A percentile compares a stretch with the other conserved stretches of the same genome.
These are phyloP conservation scores for Ctenodactylus gundi DNA, from an alignment of 2,113 vertebrate genomes.

Conservation along the genomic window DNA sequence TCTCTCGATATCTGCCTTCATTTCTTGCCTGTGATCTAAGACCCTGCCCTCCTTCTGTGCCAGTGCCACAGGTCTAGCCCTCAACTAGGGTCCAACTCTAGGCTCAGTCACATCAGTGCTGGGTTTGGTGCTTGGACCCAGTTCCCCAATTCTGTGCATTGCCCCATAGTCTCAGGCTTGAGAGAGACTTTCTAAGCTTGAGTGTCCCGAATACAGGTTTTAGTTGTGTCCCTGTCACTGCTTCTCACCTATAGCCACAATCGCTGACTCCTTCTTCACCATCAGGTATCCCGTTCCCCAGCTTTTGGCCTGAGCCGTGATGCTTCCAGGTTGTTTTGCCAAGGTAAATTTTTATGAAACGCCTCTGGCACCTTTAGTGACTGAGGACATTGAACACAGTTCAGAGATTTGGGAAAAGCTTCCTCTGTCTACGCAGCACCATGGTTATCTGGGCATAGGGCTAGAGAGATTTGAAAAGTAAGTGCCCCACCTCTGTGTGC, in stretches of 20 bases:
- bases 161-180: background rate
- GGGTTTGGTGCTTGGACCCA: background rate
- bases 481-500: background rate
- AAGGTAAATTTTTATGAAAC: background rate
- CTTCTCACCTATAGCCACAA: no score
- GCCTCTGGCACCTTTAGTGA: background rate
- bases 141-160: background rate
- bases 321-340: no score
- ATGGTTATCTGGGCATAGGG: no score
- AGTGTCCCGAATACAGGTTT: no score
- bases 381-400: no score
- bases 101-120: background rate
- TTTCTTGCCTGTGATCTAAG: background rate
- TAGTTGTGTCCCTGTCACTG: no score
- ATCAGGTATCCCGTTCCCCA: no score
- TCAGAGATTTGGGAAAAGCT: no score
- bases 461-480: fast-evolving
- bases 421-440: no score
- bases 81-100: background rate
- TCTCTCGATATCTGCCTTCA: background rate
- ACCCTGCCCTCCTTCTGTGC: background rate
- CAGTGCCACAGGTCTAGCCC: no score
- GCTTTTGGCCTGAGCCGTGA: no score
- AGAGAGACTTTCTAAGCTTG: background rate
- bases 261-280: no score